These are phyloP conservation scores for Hydropsyche betteni DNA, from an alignment of 2,888 invertebrate genomes.

Conservation along the genomic window DNA sequence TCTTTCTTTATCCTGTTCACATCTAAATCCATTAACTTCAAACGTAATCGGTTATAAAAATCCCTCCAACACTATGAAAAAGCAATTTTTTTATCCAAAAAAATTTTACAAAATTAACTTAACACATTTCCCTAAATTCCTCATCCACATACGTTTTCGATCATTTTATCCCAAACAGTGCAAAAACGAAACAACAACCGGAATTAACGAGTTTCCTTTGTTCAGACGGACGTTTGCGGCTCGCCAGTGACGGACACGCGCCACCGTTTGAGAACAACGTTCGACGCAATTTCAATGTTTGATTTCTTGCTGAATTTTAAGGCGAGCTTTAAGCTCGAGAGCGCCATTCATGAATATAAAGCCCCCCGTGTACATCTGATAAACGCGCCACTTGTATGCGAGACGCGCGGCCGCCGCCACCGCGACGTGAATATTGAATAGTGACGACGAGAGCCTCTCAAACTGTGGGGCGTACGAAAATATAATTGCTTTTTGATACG, in stretches of 20 bases:
- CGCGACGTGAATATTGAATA: slow-evolving; percentile 49
- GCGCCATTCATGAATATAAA: slow-evolving; percentile 39
- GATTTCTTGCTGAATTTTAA: slow-evolving; percentile 36
- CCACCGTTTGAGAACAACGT: neutral
- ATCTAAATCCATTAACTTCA: no score
- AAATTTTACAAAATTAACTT: no score
- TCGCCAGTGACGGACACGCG: neutral
- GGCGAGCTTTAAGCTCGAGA: slow-evolving; percentile 31
- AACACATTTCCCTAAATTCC: no score
- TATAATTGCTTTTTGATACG: neutral
- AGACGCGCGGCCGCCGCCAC: slow-evolving; percentile 32
- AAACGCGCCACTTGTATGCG: slow-evolving; percentile 50
- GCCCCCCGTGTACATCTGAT: slow-evolving; percentile 34
- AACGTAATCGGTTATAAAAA: no score
- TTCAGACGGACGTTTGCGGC: neutral
- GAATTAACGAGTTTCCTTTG: neutral
- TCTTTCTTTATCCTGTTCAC: no score
- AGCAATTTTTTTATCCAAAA: no score
- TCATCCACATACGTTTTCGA: no score
- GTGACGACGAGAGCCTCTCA: slow-evolving; percentile 28
- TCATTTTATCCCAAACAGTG: neutral
- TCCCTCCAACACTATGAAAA: no score
- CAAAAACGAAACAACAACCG: neutral
- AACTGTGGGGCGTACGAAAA: neutral
- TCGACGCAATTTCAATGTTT: slow-evolving; percentile 36